Evolutionary conservation across 2,888 invertebrate genomes (phyloP), one percentile per base, ranked within the genome.

Genomic region (Empis stercorea): DNA sequence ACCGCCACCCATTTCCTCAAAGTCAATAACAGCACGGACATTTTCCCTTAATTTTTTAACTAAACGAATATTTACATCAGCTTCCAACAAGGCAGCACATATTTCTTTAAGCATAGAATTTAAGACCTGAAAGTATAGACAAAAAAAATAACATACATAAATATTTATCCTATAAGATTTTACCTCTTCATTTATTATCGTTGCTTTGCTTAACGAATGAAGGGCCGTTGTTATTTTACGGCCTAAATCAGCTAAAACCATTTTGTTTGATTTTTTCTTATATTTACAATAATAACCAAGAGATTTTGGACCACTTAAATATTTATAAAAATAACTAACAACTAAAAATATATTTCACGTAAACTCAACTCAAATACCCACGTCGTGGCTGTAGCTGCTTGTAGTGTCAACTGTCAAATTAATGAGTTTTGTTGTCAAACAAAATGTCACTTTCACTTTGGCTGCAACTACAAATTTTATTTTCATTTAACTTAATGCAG

Each of bases 221-320:
- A 99, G 75, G 54, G 99, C 99, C 71, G 92, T 88, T 63, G 97
- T 97, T 68, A 99, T 99, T 77, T 96, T 96, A 66, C 99, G 85
- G 66, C 99, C 99, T 70, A 99, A 82, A 79, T 99, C 99, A 62
- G 99, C 99, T 80, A 99, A 87, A 70, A 99, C 99, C 99, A 99
- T 99, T 68, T 76, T 83, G 57, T 46, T 47, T 36, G 45, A 10
- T 27, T 47, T 23, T 23, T 40, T 39, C n/a, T 39, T 39, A 27
- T 27, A 27, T 27, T 27, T 27, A 27, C 23, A 27, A 27, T 27
- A 27, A 27, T 9, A 27, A 27, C 7, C 23, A 27, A 27, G 9
- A 27, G 23, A 27, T 27, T 27, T 27, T 27, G 23, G 23, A 27
- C 23, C 23, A 27, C 23, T 27, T 27, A 27, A 27, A 7, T 27